Evolutionary conservation across 2,888 invertebrate genomes (phyloP), one percentile per base, ranked within the genome.

Genomic region (Cheilosia impressa): DNA sequence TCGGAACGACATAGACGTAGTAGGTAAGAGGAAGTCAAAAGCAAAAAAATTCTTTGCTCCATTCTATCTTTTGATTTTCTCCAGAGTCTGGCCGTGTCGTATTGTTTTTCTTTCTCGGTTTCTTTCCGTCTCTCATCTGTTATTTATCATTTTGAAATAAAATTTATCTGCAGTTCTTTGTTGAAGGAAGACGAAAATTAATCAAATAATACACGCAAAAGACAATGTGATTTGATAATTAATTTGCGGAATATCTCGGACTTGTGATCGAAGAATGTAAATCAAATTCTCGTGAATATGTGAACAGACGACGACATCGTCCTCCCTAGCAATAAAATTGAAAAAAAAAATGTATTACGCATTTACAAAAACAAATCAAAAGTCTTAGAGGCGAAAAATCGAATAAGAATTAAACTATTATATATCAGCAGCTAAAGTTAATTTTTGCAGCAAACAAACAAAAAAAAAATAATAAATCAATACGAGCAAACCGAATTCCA

Each of bases 311-410:
- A 68, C 79, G 52, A 73, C 68, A 47, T 73, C 22, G 55, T 73
- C 68, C 73, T 77, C 60, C 60, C 65, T 38, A 68, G 53, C 9
- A 43, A 38, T 13, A 34, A 68, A 62, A 17, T 52, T 41, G 19
- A 43, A 34, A 43, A 66, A 22, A 78, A 19, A 65, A 24, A n/a
- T 45, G 71, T 75, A 84, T 84, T 84, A 84, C 80, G 84, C 84
- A 80, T 62, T 80, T 76, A 75, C 58, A 43, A 75, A 71, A 76
- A 80, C 69, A 65, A 84, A 69, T 65, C 43, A 27, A 69, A 78
- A 27, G 24, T 22, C 57, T 45, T 43, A 47, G 19, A 47, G 3
- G 50, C 22, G 15, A 57, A 24, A 58, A 50, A 76, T 60, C n/a
- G 19, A 34, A 24, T 19, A 55, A 31, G 15, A 45, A 41, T 38